These are phyloP conservation scores for Channa maculata DNA, from an alignment of 2,113 vertebrate species.

Conservation along the genomic window DNA sequence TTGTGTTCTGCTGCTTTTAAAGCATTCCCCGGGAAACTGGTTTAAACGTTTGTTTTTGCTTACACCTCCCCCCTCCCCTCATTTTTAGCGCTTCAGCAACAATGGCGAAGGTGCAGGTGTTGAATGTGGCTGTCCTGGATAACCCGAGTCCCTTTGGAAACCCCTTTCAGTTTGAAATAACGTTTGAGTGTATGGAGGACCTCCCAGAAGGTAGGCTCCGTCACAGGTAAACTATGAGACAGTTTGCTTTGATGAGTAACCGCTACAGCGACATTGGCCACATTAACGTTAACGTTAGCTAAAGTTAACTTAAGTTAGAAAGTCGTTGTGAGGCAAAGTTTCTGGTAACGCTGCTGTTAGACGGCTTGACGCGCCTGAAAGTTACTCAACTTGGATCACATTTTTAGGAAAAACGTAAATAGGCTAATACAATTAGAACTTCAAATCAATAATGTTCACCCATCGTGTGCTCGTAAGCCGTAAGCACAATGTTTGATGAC, in stretches of 20 bases:
- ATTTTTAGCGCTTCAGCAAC: slow-evolving; percentile 50
- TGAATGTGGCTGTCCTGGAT: slow-evolving; percentile 91
- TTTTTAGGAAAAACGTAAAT: neutral
- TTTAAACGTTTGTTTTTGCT: slow-evolving; percentile 59
- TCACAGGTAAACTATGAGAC: neutral
- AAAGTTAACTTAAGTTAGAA: too few relatives aligned
- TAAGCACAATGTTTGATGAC: too few relatives aligned
- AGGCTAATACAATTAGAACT: too few relatives aligned
- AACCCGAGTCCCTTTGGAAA: slow-evolving; percentile 93
- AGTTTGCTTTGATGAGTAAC: slow-evolving; percentile 14
- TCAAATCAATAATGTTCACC: too few relatives aligned
- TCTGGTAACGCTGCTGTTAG: neutral
- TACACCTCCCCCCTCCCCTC: neutral
- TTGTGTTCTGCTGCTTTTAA: slow-evolving; percentile 29
- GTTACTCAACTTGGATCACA: neutral
- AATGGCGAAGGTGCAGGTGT: slow-evolving; percentile 94
- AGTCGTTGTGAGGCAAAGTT: too few relatives aligned
- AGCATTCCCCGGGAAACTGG: slow-evolving; percentile 50
- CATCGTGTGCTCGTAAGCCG: too few relatives aligned
- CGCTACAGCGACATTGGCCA: slow-evolving; percentile 31
- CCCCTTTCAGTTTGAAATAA: slow-evolving; percentile 95
- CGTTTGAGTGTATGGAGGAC: slow-evolving; percentile 93
- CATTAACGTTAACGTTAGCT: too few relatives aligned
- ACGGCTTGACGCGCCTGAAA: neutral
- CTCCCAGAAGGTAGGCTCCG: slow-evolving; percentile 87